Conservation (phyloP, 2,888 invertebrate species). For the Argyresthia goedartella region DNA sequence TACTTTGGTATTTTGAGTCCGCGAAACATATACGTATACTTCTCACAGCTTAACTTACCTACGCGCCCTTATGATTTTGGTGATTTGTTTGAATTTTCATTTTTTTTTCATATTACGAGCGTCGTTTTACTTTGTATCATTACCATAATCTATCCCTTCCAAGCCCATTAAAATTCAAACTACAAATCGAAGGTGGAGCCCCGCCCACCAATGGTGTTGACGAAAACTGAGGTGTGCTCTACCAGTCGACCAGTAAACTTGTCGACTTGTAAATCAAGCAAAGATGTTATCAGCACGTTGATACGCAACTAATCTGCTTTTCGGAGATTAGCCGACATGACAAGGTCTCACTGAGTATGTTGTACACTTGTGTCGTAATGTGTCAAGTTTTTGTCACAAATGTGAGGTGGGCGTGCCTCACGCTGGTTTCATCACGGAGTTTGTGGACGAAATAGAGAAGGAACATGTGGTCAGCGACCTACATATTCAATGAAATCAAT, state of each 20-base stretch:
- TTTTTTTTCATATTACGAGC: too few species aligned
- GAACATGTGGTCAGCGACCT: not conserved
- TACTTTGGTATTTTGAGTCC: too few species aligned
- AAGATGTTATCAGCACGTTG: constrained; percentile 3
- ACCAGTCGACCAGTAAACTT: not conserved
- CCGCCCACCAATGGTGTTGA: too few species aligned
- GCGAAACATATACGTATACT: too few species aligned
- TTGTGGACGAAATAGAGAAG: not conserved
- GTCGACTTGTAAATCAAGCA: not conserved
- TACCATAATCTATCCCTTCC: too few species aligned
- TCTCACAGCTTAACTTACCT: too few species aligned
- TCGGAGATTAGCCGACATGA: constrained; percentile 2
- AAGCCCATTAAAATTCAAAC: too few species aligned
- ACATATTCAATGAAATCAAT: not conserved
- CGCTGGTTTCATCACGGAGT: constrained; percentile 2
- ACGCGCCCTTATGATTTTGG: too few species aligned
- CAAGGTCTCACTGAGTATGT: constrained; percentile 1
- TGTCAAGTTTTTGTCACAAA: constrained; percentile 5
- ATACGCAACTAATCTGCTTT: constrained; percentile 1
- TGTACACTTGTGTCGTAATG: constrained; percentile 1
- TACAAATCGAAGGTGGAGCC: too few species aligned
- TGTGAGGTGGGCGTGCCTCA: constrained; percentile 2
- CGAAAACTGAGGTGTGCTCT: not conserved
- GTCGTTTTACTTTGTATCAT: too few species aligned
- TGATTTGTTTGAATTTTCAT: too few species aligned